These are phyloP conservation scores for Ellobius talpinus DNA, from an alignment of 2,113 vertebrate species.

Conservation along the genomic window DNA sequence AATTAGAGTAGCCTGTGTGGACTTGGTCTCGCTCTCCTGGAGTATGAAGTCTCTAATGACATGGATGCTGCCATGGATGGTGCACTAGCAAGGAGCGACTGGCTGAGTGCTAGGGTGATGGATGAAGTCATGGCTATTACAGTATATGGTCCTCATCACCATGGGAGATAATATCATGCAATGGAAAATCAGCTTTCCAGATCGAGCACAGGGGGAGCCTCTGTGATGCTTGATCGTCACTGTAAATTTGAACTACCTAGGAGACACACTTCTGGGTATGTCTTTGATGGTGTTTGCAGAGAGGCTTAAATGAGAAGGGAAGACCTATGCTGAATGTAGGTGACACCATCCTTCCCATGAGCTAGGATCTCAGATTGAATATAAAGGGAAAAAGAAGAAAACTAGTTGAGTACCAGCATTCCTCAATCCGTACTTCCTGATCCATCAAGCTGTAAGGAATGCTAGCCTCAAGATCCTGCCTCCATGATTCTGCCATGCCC, in stretches of 20 bases:
- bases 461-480: not conserved
- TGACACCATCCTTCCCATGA: not conserved
- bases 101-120: not conserved
- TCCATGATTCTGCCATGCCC: not conserved
- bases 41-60: not conserved
- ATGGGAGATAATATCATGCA: not conserved
- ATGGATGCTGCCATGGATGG: not conserved
- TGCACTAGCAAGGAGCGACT: not conserved
- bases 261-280: not conserved
- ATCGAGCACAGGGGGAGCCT: not conserved
- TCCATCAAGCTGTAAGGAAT: too few species aligned
- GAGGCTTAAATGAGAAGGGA: not conserved
- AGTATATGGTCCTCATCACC: not conserved
- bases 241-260: not conserved
- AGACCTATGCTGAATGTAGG: not conserved
- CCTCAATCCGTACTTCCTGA: not conserved
- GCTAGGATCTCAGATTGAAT: not conserved
- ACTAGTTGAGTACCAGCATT: not conserved
- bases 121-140: not conserved
- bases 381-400: not conserved
- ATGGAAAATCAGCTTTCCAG: not conserved
- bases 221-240: not conserved
- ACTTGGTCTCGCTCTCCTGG: not conserved
- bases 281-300: not conserved
- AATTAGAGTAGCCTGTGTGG: not conserved